Conservation (phyloP, 2,888 invertebrate genomes). For the Odontothrips loti region DNA sequence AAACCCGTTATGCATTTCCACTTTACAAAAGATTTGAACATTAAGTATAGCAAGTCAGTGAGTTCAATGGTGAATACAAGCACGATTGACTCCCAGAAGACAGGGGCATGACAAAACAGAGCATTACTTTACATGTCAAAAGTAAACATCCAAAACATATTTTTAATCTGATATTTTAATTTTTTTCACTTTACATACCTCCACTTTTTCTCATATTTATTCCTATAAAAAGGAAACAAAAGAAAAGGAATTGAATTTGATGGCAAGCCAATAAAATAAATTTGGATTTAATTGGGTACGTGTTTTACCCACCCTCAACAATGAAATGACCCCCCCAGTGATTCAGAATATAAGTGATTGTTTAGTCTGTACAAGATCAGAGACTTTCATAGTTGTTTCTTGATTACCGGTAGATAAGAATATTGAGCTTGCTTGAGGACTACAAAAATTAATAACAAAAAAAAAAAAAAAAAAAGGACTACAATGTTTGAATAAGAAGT, state of each 20-base stretch:
- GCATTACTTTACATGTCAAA: conserved; percentile 29
- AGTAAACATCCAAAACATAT: conserved; percentile 30
- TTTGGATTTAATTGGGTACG: conserved; percentile 32
- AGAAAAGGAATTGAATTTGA: conserved; percentile 12
- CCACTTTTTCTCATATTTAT: conserved; percentile 71
- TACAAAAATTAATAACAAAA: background rate
- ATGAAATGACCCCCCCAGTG: background rate
- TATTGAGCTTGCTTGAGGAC: no score
- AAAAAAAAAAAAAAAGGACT: background rate
- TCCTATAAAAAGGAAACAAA: conserved; percentile 55
- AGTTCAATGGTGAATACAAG: background rate
- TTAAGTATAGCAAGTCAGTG: no score
- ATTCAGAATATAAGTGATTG: background rate
- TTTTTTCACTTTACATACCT: conserved; percentile 55
- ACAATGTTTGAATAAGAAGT: no score
- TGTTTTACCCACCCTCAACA: background rate
- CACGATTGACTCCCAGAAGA: background rate
- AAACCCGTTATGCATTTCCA: no score
- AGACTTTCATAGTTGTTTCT: background rate
- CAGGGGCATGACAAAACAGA: background rate
- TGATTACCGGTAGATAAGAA: background rate
- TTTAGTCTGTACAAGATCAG: background rate
- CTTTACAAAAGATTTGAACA: no score
- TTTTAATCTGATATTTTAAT: background rate
- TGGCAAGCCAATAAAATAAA: conserved; percentile 34